Evolutionary conservation across 2,113 vertebrate genomes (phyloP), one percentile per base, ranked within the genome.

Genomic region (Eolophus roseicapilla): DNA sequence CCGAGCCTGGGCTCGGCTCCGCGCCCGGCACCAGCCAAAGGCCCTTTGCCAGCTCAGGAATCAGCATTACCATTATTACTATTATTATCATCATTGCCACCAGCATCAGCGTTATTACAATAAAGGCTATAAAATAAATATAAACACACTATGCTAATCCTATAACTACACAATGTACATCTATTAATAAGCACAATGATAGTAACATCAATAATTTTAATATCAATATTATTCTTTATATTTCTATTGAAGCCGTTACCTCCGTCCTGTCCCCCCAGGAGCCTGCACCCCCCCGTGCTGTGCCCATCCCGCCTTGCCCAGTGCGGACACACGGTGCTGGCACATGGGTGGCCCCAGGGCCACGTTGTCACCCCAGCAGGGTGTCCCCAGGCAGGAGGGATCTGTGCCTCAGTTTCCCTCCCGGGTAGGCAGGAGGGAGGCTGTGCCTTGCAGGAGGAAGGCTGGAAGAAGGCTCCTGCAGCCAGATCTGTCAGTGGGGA

Each of bases 71-170:
- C 4, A 47, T 20, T 24, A 2, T 39, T 29, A 35, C 41, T 29
- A 1, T 2, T 23, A 27, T 18, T 10, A 6, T 4, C 4, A 0
- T n/a, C 15, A 17, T 11, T 4, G 37, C 7, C 7, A 53, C 17
- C 17, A 75, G 7, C 8, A 43, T 16, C 41, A 8, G 3, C 7
- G 11, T 14, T 6, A 29, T 20, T 46, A 23, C 43, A 55, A 74
- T 13, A 16, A 7, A 67, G 39, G 27, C 27, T 52, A 33, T 0
- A 9, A 63, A 53, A 43, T 21, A 39, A 14, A 49, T 47, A 49
- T 8, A n/a, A 63, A 18, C 4, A 27, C n/a, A 31, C 13, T 7
- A 31, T 35, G 20, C n/a, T 29, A 55, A 18, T 41, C 17, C 19
- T 47, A 17, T 6, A 33, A 70, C 37, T 46, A 37, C 31, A 60